Evolutionary conservation across 2,113 vertebrate genomes (phyloP), one percentile per base, ranked within the genome.

Genomic region (Glaucomys volans): DNA sequence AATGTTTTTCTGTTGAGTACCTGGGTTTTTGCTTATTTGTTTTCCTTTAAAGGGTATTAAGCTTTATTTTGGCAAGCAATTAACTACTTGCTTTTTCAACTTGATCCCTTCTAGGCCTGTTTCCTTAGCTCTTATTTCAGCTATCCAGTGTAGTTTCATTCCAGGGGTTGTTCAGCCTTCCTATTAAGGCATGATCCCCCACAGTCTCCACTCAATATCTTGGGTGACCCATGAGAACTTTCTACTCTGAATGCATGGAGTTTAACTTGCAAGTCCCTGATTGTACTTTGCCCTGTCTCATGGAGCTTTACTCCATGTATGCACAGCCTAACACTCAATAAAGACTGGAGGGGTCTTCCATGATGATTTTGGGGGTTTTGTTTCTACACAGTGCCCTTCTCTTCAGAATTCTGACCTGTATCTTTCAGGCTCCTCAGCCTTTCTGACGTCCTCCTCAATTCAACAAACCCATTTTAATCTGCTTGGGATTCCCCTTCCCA

Each of bases 21-120:
- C 62, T 97, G 75, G n/a, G 20, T 82, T 82, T 95, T 74, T 90
- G 54, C 54, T 57, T 26, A n/a, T 37, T 85, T 90, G 42, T 77
- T 95, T 95, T 69, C n/a, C 75, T 96, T 93, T 79, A 87, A 80
- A 94, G 37, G 42, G 2, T 24, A 24, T 32, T 32, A 6, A 66
- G 30, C n/a, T 96, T 86, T 90, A 37, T 89, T 90, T 82, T 62
- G 75, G 37, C 59, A 79, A 74, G 30, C 42, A 81, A 71, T 71
- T 67, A 37, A 83, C 17, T 40, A 57, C 24, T 87, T 85, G 35
- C 52, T 94, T 77, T 95, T 62, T 71, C 62, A 62, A 72, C 32
- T 94, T 76, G 42, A 77, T 74, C 11, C 44, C 30, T 59, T 59
- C 35, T 90, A 32, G 42, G 72, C 5, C 35, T 12, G 17, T 44